Percentiles rank a stretch among this genome's conserved stretches.
Evolutionary conservation across 2,113 vertebrate genomes (phyloP).

Genomic region (Ceratotherium simum): DNA sequence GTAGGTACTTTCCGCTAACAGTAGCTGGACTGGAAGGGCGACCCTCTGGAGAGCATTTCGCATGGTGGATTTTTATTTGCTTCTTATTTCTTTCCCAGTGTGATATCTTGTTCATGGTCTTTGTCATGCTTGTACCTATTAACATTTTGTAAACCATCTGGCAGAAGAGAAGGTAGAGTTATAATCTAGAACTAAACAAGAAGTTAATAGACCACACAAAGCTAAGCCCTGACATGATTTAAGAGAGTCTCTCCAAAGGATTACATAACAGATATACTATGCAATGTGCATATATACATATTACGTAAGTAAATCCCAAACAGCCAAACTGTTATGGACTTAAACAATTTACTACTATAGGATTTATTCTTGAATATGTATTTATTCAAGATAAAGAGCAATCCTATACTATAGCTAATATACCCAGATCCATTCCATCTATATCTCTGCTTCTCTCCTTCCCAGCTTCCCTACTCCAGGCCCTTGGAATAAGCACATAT

Average conservation of each 20-base stretch:
- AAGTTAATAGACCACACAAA: conserved; percentile 50
- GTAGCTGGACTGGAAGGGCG: neutral
- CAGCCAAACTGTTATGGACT: neutral
- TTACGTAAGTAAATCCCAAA: neutral
- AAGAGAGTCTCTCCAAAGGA: neutral
- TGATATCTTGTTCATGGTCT: conserved; percentile 41
- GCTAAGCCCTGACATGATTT: neutral
- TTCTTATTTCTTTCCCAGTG: neutral
- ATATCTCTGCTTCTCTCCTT: neutral
- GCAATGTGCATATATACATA: neutral
- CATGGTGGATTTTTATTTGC: conserved; percentile 57
- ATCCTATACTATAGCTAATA: neutral
- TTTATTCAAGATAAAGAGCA: neutral
- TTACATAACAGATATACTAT: neutral
- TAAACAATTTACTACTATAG: neutral
- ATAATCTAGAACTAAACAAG: conserved; percentile 50
- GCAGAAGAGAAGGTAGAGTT: neutral
- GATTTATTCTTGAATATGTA: neutral
- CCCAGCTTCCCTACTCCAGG: neutral
- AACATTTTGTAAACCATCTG: conserved; percentile 41
- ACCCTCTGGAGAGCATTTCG: conserved; percentile 48
- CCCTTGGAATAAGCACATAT: neutral
- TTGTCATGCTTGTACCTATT: conserved; percentile 37
- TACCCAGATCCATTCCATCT: neutral
- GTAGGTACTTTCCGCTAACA: neutral